Conservation (phyloP, 2,113 vertebrate species). For the Ophthalmolycus amberensis region DNA sequence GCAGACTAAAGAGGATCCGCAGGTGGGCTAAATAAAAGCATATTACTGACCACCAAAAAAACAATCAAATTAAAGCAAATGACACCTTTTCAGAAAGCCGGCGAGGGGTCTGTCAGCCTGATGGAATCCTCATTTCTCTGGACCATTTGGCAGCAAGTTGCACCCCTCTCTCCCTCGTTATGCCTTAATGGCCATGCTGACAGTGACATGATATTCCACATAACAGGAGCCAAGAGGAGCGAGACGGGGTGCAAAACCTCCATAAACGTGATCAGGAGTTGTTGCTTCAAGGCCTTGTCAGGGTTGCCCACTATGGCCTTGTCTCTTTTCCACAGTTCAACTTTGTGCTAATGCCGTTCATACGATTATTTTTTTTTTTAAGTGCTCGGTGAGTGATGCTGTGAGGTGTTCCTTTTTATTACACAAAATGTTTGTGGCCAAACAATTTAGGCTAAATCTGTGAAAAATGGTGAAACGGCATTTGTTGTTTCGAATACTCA, state of each 20-base stretch:
- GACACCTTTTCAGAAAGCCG: slow-evolving; percentile 82
- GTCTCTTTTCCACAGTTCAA: slow-evolving; percentile 44
- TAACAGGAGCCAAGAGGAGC: slow-evolving; percentile 68
- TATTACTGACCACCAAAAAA: slow-evolving; percentile 75
- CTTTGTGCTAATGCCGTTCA: slow-evolving; percentile 43
- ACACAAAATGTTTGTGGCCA: background rate
- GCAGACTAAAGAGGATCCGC: slow-evolving; percentile 45
- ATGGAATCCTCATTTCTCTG: slow-evolving; percentile 82
- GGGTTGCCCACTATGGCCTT: slow-evolving; percentile 53
- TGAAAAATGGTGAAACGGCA: too few species aligned
- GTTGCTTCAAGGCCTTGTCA: slow-evolving; percentile 67
- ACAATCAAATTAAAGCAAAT: slow-evolving; percentile 85
- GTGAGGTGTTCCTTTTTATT: slow-evolving; percentile 5
- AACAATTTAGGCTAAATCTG: background rate
- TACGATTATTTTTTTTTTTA: slow-evolving; percentile 20
- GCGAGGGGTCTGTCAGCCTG: slow-evolving; percentile 79
- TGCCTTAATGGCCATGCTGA: slow-evolving; percentile 78
- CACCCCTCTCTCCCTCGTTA: slow-evolving; percentile 66
- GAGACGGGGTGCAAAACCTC: slow-evolving; percentile 63
- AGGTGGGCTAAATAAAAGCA: slow-evolving; percentile 79
- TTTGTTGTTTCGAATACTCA: too few species aligned
- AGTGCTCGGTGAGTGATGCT: slow-evolving; percentile 2
- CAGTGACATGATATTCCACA: slow-evolving; percentile 79
- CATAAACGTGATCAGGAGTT: slow-evolving; percentile 75
- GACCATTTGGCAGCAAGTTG: slow-evolving; percentile 76